Conservation (phyloP, 2,797 vertebrate species). For the Calcarius lapponicus region DNA sequence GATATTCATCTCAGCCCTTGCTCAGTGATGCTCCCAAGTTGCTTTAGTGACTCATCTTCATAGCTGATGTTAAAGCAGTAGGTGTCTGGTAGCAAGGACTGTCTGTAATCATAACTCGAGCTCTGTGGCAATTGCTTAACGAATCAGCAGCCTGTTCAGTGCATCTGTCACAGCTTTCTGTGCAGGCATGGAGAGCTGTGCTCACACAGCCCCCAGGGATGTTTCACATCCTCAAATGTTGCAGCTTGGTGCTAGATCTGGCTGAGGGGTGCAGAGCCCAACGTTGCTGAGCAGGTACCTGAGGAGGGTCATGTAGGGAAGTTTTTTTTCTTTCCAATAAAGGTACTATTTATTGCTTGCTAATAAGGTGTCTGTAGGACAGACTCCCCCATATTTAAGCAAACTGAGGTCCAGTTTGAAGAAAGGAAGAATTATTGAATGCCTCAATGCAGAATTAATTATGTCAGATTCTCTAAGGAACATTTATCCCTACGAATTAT, state of each 20-base stretch:
- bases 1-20: neutral
- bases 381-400: neutral
- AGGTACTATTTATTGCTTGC: neutral
- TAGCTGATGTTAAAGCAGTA: neutral
- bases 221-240: neutral
- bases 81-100: neutral
- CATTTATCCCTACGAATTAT: neutral
- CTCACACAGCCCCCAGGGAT: neutral
- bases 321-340: neutral
- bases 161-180: neutral
- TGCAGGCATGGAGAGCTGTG: neutral
- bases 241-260: neutral
- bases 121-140: neutral
- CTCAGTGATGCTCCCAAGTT: neutral
- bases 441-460: neutral
- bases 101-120: neutral
- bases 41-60: conserved; percentile 13
- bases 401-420: neutral
- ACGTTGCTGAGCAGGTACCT: neutral
- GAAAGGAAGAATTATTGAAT: neutral
- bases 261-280: neutral
- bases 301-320: neutral
- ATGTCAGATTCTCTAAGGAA: neutral
- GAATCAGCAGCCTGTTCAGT: neutral
- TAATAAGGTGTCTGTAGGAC: neutral